Percentiles rank a stretch among this genome's conserved stretches.
These are phyloP conservation scores for Polyergus mexicanus DNA, from an alignment of 1,140 invertebrate genomes.

Conservation along the genomic window DNA sequence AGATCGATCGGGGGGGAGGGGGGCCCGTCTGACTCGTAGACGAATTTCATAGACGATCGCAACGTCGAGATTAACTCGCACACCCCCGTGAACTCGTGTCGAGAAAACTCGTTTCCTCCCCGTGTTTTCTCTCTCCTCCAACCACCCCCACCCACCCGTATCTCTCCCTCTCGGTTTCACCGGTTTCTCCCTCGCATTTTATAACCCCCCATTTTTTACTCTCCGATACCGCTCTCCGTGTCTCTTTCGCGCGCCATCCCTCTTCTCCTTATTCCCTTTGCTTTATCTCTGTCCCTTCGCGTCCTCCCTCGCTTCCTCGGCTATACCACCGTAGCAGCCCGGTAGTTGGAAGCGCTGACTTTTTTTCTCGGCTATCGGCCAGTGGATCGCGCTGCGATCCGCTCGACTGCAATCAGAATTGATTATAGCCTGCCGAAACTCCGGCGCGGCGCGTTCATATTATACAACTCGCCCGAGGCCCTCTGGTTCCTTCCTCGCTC, in stretches of 20 bases:
- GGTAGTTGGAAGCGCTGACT: conserved; percentile 82
- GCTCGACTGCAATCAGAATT: conserved; percentile 86
- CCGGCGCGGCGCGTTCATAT: conserved; percentile 81
- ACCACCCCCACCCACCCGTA: conserved; percentile 25
- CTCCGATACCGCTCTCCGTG: conserved; percentile 1
- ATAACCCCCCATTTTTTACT: conserved; percentile 22
- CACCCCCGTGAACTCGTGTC: conserved; percentile 18
- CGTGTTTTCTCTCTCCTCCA: conserved; percentile 31
- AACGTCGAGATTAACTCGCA: conserved; percentile 15
- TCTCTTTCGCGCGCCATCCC: conserved; percentile 15
- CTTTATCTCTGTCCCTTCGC: conserved; percentile 60
- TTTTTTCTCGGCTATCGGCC: conserved; percentile 83
- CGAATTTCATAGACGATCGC: conserved; percentile 5
- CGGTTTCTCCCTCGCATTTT: not conserved
- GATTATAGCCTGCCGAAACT: conserved; percentile 87
- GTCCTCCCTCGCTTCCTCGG: conserved; percentile 17
- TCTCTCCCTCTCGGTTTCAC: conserved; percentile 18
- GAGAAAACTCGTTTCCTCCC: conserved; percentile 25
- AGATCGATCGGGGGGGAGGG: too few relatives aligned
- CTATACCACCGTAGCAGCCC: conserved; percentile 72
- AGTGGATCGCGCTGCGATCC: conserved; percentile 84
- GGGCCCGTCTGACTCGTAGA: not conserved
- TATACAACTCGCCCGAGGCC: conserved; percentile 84
- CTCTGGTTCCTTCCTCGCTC: conserved; percentile 66
- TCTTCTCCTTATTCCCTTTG: conserved; percentile 32